Percentiles rank a stretch among this genome's conserved stretches.
These are phyloP conservation scores for Torymus texanus DNA, from an alignment of 2,888 invertebrate genomes.

Conservation along the genomic window DNA sequence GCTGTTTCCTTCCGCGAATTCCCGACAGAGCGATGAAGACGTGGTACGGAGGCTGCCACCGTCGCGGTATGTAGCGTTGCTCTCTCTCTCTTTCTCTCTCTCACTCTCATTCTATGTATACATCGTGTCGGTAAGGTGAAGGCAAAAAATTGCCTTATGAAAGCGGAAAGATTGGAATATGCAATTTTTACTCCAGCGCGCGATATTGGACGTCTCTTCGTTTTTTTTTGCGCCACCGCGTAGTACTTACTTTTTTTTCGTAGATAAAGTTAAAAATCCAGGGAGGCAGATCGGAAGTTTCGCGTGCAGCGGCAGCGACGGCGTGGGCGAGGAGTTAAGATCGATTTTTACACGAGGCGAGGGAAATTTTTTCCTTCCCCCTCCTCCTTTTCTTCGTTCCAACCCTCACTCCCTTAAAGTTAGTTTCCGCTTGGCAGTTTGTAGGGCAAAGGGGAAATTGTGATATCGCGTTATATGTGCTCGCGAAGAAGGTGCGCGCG, in stretches of 20 bases:
- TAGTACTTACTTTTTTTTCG: not conserved
- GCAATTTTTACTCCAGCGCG: constrained; percentile 36
- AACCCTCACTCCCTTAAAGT: not conserved
- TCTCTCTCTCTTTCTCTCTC: too few relatives aligned
- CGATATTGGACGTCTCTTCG: constrained; percentile 19
- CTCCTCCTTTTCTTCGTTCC: too few relatives aligned
- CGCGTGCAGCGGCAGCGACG: too few relatives aligned
- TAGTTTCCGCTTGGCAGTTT: not conserved
- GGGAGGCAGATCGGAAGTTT: not conserved
- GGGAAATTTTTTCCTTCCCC: not conserved
- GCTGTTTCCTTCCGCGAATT: constrained; percentile 14
- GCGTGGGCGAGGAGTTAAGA: constrained; percentile 12
- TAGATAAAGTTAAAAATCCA: constrained; percentile 20
- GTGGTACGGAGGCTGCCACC: too few relatives aligned
- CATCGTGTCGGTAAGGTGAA: too few relatives aligned
- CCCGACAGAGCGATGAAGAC: constrained; percentile 22
- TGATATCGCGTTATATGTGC: constrained; percentile 6
- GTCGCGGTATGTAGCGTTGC: too few relatives aligned
- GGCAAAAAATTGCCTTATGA: constrained; percentile 37
- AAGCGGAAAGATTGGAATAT: constrained; percentile 40
- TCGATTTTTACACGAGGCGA: constrained; percentile 21
- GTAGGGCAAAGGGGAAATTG: not conserved
- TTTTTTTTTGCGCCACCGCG: not conserved
- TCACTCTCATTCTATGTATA: too few relatives aligned
- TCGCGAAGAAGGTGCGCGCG: too few relatives aligned